Base-by-base conservation (phyloP, 2,113 vertebrate species). In the Anarrhichthys ocellatus region DNA sequence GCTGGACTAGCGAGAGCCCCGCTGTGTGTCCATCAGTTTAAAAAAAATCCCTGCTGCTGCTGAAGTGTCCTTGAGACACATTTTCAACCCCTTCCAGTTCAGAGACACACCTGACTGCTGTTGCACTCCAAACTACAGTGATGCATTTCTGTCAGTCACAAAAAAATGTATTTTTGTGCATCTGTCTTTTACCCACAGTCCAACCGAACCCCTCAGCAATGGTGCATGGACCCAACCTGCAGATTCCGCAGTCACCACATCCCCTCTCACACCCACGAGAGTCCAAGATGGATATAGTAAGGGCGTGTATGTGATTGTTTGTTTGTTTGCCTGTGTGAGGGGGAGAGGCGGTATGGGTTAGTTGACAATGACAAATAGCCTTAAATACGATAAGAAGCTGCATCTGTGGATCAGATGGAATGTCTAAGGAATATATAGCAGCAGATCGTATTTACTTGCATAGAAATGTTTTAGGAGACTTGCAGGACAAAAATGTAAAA, bases 21-120 rank as follows among this genome's bases (percentile, higher is more conserved):
- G 84, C 88, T 86, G 86, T 44, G 82, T 83, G 79, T 89, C 88
- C 80, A 91, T 90, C 87, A 83, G 80, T 82, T 90, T 88, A 64
- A 85, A 40, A 88, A 66, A 66, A 6, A 83, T 85, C 76, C 82
- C 90, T 63, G 84, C 86, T 85, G 82, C 58, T 85, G 73, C 71
- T 73, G 44, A 80, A 88, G 80, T 61, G 64, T 90, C 80, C 70
- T 86, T 81, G 87, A 84, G 70, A 88, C 87, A 80, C 61, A 75
- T 27, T 71, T 76, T 61, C 66, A 84, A 83, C 80, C 72, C 46
- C 91, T 79, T 81, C 85, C 85, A 76, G 83, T 68, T 85, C 69
- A 66, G 84, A 72, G 86, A 82, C 15, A 9, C 85, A 77, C 81
- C 65, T 73, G 68, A 72, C 77, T 85, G 80, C 88, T 84, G 88